Percentiles rank a stretch among this genome's conserved stretches.
These are phyloP conservation scores for Papilio glaucus DNA, from an alignment of 1,140 invertebrate genomes.

Conservation along the genomic window DNA sequence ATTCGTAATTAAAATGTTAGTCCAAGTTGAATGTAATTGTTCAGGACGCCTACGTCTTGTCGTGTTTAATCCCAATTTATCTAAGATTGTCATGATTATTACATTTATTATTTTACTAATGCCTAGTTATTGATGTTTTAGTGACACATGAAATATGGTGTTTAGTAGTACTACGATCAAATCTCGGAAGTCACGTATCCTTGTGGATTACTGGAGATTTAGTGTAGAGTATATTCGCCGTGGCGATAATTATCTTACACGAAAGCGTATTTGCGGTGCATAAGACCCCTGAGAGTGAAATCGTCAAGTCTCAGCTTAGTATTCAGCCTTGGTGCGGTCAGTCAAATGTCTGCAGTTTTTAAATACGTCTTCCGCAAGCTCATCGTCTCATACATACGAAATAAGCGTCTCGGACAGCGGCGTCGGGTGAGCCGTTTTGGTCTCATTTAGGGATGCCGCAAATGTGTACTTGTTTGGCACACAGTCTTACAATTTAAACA, in stretches of 20 bases:
- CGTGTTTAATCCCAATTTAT: constrained; percentile 5
- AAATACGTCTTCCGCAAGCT: constrained; percentile 60
- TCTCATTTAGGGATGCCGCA: constrained; percentile 41
- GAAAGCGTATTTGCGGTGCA: neutral
- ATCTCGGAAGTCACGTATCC: too few relatives aligned
- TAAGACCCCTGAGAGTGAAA: constrained; percentile 5
- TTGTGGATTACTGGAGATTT: too few relatives aligned
- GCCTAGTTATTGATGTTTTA: constrained; percentile 15
- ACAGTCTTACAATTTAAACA: constrained; percentile 6
- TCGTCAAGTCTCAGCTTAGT: constrained; percentile 37
- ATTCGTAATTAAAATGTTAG: constrained; percentile 55
- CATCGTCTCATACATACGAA: constrained; percentile 67
- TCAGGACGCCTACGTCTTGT: neutral
- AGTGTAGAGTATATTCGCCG: too few relatives aligned
- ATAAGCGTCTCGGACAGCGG: constrained; percentile 52
- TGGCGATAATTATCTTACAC: neutral
- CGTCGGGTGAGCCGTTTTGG: constrained; percentile 52
- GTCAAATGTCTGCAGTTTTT: constrained; percentile 57
- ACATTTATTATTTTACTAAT: neutral
- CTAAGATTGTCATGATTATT: too few relatives aligned
- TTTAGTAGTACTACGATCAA: neutral
- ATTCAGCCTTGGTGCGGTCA: constrained; percentile 52
- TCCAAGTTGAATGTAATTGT: constrained; percentile 44
- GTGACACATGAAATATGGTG: neutral
- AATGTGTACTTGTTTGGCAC: constrained; percentile 14